Evolutionary conservation across 2,113 vertebrate species (phyloP).

Genomic region (Apteryx owenii): DNA sequence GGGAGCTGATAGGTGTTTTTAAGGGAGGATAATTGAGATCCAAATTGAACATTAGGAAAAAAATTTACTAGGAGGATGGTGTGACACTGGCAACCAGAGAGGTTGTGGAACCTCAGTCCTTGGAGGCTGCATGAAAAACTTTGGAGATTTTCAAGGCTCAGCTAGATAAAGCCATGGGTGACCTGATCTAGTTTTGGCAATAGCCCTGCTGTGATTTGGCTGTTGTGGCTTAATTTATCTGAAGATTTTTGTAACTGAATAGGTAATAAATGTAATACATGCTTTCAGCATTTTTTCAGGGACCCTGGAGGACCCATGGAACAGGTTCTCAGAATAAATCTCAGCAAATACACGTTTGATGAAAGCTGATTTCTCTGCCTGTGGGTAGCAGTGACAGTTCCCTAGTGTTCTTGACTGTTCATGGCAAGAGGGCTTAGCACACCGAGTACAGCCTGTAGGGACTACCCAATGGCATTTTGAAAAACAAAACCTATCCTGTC

Average conservation of each 20-base stretch:
- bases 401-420: background rate
- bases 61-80: background rate
- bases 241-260: background rate
- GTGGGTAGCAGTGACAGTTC: background rate
- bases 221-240: background rate
- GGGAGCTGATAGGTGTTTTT: background rate
- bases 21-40: background rate
- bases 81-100: background rate
- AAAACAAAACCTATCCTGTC: background rate
- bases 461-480: background rate
- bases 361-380: background rate
- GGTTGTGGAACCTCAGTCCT: background rate
- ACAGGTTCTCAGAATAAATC: background rate
- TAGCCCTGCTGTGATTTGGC: background rate
- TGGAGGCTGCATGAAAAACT: background rate
- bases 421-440: background rate
- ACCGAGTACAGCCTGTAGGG: background rate
- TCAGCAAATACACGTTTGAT: background rate
- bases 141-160: background rate
- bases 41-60: background rate
- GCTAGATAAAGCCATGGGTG: background rate
- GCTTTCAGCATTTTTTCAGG: background rate
- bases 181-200: background rate
- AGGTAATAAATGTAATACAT: background rate
- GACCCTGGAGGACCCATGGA: background rate